phyloP scores from a whole-genome alignment of 2,797 vertebrate species.

The Monodelphis domestica region DNA sequence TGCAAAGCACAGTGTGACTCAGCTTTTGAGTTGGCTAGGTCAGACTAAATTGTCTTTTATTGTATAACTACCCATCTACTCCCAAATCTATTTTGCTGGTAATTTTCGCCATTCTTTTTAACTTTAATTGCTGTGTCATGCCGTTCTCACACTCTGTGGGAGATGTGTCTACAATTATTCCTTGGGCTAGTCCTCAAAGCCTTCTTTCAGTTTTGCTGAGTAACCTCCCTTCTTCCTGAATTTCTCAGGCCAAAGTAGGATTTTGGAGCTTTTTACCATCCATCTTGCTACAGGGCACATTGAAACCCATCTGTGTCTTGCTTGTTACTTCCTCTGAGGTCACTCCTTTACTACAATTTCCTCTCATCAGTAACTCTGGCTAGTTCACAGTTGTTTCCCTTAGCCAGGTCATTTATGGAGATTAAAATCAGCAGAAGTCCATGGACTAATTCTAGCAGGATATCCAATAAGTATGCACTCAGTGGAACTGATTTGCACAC shows the following conservation, averaged over 20 bases:
- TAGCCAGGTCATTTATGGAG: conserved; percentile 45
- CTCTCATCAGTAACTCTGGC: conserved; percentile 54
- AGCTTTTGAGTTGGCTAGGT: background rate
- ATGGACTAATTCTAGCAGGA: conserved; percentile 53
- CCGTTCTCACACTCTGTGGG: background rate
- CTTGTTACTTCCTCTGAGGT: conserved; percentile 32
- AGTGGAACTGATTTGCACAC: background rate
- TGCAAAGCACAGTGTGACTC: background rate
- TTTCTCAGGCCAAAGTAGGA: conserved; percentile 1
- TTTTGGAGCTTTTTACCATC: conserved; percentile 4
- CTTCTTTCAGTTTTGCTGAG: conserved; percentile 12
- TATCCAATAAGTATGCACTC: conserved; percentile 35
- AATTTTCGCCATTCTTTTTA: conserved; percentile 4
- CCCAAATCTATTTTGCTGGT: conserved; percentile 12
- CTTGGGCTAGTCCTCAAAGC: background rate
- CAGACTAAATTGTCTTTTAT: conserved; percentile 34
- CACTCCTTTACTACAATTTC: conserved; percentile 49
- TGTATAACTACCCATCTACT: conserved; percentile 48
- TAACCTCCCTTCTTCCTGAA: conserved; percentile 37
- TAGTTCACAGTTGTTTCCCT: conserved; percentile 50
- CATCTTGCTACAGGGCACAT: background rate
- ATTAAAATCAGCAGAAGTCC: conserved; percentile 65
- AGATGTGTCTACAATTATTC: conserved; percentile 47
- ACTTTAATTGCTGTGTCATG: conserved; percentile 46
- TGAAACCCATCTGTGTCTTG: conserved; percentile 22